Conservation (phyloP, 2,797 vertebrate genomes). For the Simalia tracyae region DNA sequence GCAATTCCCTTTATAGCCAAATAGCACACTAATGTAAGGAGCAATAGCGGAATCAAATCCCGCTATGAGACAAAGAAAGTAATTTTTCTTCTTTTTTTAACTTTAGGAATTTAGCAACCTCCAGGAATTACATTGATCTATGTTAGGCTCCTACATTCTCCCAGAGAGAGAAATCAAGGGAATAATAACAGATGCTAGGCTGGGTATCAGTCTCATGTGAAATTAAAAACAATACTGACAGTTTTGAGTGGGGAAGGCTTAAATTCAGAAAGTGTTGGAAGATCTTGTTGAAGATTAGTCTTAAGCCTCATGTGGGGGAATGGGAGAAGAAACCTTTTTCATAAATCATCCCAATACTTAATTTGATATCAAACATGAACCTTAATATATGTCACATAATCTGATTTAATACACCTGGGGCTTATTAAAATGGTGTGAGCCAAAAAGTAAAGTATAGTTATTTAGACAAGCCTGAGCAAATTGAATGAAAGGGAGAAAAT, state of each 20-base stretch:
- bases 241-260: constrained; percentile 62
- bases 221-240: constrained; percentile 69
- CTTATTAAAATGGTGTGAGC: constrained; percentile 76
- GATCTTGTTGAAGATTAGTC: constrained; percentile 73
- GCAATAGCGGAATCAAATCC: constrained; percentile 60
- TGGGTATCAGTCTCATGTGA: constrained; percentile 70
- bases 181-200: constrained; percentile 70
- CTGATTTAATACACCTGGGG: constrained; percentile 73
- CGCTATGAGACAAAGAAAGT: constrained; percentile 43
- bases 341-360: constrained; percentile 76
- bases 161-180: constrained; percentile 58
- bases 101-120: constrained; percentile 60
- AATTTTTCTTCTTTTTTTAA: constrained; percentile 44
- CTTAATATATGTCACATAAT: constrained; percentile 76
- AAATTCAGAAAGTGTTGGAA: constrained; percentile 71
- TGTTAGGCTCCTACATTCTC: constrained; percentile 49
- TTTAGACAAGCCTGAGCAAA: constrained; percentile 67
- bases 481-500: constrained; percentile 48
- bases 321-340: constrained; percentile 69
- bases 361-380: constrained; percentile 78
- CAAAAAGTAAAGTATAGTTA: constrained; percentile 68
- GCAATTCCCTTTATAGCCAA: constrained; percentile 58
- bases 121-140: constrained; percentile 62
- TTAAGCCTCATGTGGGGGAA: constrained; percentile 66
- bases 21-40: constrained; percentile 52